Evolutionary conservation across 2,888 invertebrate species (phyloP), one percentile per base, ranked within the genome.

Genomic region (Formica aserva): DNA sequence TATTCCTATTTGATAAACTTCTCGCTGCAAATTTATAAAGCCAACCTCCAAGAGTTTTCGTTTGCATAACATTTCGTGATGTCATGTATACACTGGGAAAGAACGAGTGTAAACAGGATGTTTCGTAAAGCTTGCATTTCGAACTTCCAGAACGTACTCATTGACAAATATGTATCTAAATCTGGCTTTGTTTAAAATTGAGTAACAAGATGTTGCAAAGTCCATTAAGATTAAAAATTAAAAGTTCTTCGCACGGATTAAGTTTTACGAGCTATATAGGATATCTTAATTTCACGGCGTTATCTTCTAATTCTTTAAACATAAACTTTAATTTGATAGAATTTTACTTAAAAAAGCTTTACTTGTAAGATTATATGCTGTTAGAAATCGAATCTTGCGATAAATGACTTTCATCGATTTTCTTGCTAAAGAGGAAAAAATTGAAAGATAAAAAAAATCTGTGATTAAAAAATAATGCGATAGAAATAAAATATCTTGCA

Each of bases 1-100:
- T 41, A 22, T 35, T 62, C 22, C 72, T 13, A n/a, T 26, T 80
- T 80, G 72, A 71, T 60, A 71, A 78, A 71, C 72, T 57, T 71
- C 32, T 55, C 57, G 41, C 57, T 45, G 60, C 18, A n/a, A 18
- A 80, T 80, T 80, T 62, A 41, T 62, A n/a, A 80, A 80, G 45
- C 78, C 45, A 26, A 13, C 22, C 72, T 9, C 13, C 71, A 69
- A 78, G 38, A 41, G 22, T 45, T 80, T 60, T 45, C 69, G 71
- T 38, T 80, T 60, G 32, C 45, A 60, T 48, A 80, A 80, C 48
- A 35, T 60, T 60, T 80, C 60, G 32, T 32, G 60, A 71, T 45
- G 41, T 78, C 55, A 48, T 13, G 60, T 15, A 41, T 35, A 45
- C 26, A 45, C 45, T 6, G n/a, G 55, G 22, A 45, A 63, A 32